These are phyloP conservation scores for Holocentrus rufus DNA, from an alignment of 2,797 vertebrate genomes.

Conservation along the genomic window DNA sequence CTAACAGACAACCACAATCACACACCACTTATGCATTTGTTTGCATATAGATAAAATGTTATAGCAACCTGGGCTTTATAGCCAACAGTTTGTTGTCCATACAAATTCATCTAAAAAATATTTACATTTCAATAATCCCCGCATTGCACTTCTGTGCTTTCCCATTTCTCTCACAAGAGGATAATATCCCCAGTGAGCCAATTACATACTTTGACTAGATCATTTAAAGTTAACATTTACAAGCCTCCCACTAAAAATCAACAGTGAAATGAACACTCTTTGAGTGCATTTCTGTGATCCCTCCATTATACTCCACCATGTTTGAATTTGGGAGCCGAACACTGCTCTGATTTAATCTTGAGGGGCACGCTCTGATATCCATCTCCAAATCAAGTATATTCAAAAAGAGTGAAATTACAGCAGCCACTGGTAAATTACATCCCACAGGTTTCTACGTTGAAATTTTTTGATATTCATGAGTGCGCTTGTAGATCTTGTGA, in stretches of 20 bases:
- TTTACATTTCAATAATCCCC: neutral
- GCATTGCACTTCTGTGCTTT: neutral
- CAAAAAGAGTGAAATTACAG: conserved; percentile 62
- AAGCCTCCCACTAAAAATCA: conserved; percentile 35
- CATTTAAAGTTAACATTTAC: conserved; percentile 22
- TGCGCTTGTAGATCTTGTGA: conserved; percentile 52
- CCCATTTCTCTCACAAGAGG: neutral
- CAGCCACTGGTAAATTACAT: conserved; percentile 56
- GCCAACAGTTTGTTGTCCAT: neutral
- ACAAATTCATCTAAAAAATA: neutral
- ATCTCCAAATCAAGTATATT: conserved; percentile 71
- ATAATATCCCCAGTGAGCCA: conserved; percentile 12
- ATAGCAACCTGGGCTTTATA: neutral
- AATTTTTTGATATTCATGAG: conserved; percentile 52
- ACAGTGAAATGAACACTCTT: conserved; percentile 39
- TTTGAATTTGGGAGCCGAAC: conserved; percentile 51
- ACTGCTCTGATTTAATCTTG: conserved; percentile 61
- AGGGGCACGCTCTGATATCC: conserved; percentile 59
- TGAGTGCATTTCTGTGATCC: conserved; percentile 41
- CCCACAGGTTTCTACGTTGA: conserved; percentile 39
- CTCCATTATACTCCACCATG: conserved; percentile 31
- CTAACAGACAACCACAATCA: conserved; percentile 2
- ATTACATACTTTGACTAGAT: conserved; percentile 11
- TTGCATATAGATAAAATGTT: neutral
- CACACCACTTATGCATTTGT: neutral